Percentiles rank a stretch among this genome's conserved stretches.
Conservation (phyloP, 2,888 invertebrate species). For the Amphiduros pacificus region DNA sequence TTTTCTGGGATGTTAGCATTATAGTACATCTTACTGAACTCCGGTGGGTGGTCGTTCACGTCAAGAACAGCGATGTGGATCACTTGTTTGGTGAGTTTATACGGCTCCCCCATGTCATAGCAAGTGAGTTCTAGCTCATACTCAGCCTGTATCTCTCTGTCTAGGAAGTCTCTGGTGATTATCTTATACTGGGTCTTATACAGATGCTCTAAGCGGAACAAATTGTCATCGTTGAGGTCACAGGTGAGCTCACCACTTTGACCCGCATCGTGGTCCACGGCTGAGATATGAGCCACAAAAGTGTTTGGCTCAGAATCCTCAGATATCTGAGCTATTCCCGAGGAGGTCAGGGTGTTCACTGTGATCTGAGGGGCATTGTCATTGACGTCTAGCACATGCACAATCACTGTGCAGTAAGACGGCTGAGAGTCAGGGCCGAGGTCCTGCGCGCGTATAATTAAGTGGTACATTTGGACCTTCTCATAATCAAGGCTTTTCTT, state of each 20-base stretch:
- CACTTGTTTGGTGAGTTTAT: constrained; percentile 64
- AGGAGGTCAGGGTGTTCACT: constrained; percentile 34
- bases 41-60: constrained; percentile 89
- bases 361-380: constrained; percentile 44
- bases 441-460: constrained; percentile 13
- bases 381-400: constrained; percentile 37
- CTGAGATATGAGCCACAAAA: constrained; percentile 76
- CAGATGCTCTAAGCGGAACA: constrained; percentile 39
- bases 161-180: constrained; percentile 60
- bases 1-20: constrained; percentile 37
- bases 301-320: constrained; percentile 81
- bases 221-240: constrained; percentile 18
- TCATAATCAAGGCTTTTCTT: constrained; percentile 15
- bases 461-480: constrained; percentile 7
- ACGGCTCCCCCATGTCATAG: constrained; percentile 79
- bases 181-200: constrained; percentile 48
- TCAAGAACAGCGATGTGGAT: constrained; percentile 68
- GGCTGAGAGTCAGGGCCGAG: constrained; percentile 5
- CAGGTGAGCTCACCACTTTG: constrained; percentile 76
- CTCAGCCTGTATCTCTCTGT: constrained; percentile 40
- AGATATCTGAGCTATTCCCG: constrained; percentile 63
- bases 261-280: constrained; percentile 81
- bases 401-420: constrained; percentile 7
- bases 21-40: constrained; percentile 66
- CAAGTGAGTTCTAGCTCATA: constrained; percentile 61